Base-by-base conservation (phyloP, 2,888 invertebrate species). In the Trissonchulus latispiculum region DNA sequence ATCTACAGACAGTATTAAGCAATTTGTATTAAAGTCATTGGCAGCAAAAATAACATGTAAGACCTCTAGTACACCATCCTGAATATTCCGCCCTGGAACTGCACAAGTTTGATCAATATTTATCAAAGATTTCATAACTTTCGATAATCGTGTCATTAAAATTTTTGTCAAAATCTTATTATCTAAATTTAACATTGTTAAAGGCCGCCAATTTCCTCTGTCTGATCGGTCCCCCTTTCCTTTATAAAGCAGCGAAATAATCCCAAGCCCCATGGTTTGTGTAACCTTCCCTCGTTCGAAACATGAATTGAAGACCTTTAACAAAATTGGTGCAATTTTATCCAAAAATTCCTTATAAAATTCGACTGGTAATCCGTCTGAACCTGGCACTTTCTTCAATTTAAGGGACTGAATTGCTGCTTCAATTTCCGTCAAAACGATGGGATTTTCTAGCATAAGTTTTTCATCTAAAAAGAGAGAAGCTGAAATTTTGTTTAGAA, bases 221-320 rank as follows among this genome's bases (percentile, higher is more conserved):
- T 32, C 3, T 3, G 35, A n/a, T 35, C 35, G 29, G n/a, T 29
- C 69, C 8, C 69, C 69, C 35, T 69, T 35, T 69, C 69, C 69
- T 69, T 69, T 69, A 36, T 69, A 69, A 33, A 69, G 31, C 32
- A 33, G 69, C 15, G 69, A 69, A 35, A 69, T 69, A 69, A 69
- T 36, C 8, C 69, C 69, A 8, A 33, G 8, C 8, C 35, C 29
- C 32, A 29, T 32, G 35, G 69, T 33, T 3, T 3, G 32, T 8
- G 18, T 3, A 31, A 69, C n/a, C n/a, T 69, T 8, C 35, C 36
- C 35, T 3, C 8, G 18, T 8, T 36, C 8, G 31, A 69, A 36
- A 69, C n/a, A 33, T 69, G 31, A 31, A 8, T 3, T 3, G n/a
- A 32, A 69, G 8, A 69, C 33, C 35, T 35, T 69, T 69, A n/a